Percentiles rank a stretch among this genome's conserved stretches.
Evolutionary conservation across 2,797 vertebrate species (phyloP).

Genomic region (Periparus ater): DNA sequence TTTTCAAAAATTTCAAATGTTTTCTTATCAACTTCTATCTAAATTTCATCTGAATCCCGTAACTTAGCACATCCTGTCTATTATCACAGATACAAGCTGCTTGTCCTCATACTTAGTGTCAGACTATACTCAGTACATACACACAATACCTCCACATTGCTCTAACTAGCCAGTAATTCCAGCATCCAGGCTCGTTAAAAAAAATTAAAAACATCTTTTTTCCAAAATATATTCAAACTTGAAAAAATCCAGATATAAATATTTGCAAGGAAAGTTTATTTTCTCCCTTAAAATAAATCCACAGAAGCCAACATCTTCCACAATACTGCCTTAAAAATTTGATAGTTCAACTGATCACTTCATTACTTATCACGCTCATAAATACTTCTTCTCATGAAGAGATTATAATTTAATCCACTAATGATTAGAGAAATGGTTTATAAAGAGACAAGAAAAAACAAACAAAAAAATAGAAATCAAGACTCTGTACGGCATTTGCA

Average conservation of each 20-base stretch:
- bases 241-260: not conserved
- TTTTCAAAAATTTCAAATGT: not conserved
- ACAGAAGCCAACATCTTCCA: not conserved
- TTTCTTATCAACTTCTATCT: not conserved
- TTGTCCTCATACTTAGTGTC: not conserved
- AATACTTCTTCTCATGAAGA: not conserved
- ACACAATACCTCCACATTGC: not conserved
- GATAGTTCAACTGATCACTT: not conserved
- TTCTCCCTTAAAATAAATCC: not conserved
- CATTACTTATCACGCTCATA: not conserved
- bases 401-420: not conserved
- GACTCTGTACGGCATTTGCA: not conserved
- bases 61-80: not conserved
- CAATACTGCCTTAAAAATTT: not conserved
- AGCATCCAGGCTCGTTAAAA: not conserved
- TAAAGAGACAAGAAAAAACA: not conserved
- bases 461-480: not conserved
- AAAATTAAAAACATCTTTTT: not conserved
- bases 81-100: not conserved
- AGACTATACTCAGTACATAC: not conserved
- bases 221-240: not conserved
- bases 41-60: not conserved
- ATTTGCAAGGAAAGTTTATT: not conserved
- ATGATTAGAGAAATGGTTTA: not conserved
- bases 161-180: not conserved